Evolutionary conservation across 2,888 invertebrate species (phyloP).

Genomic region (Lypha dubia): DNA sequence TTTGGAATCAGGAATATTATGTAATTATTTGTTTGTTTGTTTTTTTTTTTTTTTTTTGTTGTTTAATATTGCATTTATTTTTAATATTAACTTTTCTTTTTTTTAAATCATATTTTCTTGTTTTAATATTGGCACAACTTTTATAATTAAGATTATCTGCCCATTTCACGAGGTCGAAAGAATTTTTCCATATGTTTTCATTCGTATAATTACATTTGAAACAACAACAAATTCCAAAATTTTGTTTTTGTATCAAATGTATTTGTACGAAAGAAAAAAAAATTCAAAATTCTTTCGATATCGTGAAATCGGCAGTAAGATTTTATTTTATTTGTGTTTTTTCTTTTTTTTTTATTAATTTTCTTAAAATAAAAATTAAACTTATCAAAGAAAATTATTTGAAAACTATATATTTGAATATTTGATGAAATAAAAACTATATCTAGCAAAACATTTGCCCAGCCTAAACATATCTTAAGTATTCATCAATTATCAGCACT

Average conservation of each 20-base stretch:
- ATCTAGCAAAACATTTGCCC: not conserved
- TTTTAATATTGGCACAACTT: conserved; percentile 56
- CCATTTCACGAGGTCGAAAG: too few species aligned
- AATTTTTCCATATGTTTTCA: too few species aligned
- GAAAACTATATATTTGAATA: not conserved
- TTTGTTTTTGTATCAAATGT: too few species aligned
- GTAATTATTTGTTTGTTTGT: not conserved
- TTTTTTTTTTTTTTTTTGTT: not conserved
- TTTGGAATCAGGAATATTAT: conserved; percentile 35
- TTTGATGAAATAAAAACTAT: not conserved
- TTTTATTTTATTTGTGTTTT: too few species aligned
- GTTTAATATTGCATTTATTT: conserved; percentile 47
- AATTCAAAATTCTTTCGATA: too few species aligned
- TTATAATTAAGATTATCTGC: not conserved
- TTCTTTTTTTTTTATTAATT: not conserved
- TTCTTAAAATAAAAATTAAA: not conserved
- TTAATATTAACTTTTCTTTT: conserved; percentile 2
- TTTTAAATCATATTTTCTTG: not conserved
- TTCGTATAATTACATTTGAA: too few species aligned
- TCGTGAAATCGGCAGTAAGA: too few species aligned
- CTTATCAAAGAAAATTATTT: not conserved
- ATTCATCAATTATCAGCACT: not conserved
- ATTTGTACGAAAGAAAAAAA: too few species aligned
- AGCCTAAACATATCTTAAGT: not conserved
- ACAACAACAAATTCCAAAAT: too few species aligned